Conservation (phyloP, 2,113 vertebrate genomes). For the Oreotrochilus melanogaster region DNA sequence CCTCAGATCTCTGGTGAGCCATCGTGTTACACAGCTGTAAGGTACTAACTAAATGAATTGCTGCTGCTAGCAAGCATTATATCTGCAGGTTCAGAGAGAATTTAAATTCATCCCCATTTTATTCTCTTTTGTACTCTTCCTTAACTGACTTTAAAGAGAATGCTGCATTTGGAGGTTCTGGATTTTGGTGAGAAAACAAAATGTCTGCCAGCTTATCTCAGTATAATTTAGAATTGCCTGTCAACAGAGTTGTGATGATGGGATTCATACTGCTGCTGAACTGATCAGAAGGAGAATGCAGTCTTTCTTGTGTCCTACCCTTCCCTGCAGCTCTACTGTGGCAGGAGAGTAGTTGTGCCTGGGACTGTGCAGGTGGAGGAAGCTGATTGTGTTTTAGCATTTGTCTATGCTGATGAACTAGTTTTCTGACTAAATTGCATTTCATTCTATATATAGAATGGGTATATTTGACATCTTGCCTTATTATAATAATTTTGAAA, state of each 20-base stretch:
- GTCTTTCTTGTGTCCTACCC: background rate
- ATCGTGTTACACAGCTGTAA: background rate
- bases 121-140: background rate
- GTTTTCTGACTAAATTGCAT: constrained; percentile 35
- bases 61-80: background rate
- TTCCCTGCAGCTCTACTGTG: background rate
- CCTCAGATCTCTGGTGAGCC: background rate
- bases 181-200: background rate
- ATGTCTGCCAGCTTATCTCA: background rate
- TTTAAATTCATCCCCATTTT: background rate
- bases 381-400: background rate
- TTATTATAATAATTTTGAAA: constrained; percentile 31
- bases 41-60: background rate
- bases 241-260: background rate
- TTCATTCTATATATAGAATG: constrained; percentile 12
- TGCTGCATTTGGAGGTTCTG: background rate
- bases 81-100: background rate
- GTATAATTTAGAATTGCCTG: background rate
- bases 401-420: constrained; percentile 2
- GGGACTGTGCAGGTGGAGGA: background rate
- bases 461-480: constrained; percentile 21
- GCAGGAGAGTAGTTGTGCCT: background rate
- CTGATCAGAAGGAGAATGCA: background rate
- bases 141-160: background rate
- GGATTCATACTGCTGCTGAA: background rate